phyloP scores from a whole-genome alignment of 2,797 vertebrate genomes.

The Peromyscus aztecus region DNA sequence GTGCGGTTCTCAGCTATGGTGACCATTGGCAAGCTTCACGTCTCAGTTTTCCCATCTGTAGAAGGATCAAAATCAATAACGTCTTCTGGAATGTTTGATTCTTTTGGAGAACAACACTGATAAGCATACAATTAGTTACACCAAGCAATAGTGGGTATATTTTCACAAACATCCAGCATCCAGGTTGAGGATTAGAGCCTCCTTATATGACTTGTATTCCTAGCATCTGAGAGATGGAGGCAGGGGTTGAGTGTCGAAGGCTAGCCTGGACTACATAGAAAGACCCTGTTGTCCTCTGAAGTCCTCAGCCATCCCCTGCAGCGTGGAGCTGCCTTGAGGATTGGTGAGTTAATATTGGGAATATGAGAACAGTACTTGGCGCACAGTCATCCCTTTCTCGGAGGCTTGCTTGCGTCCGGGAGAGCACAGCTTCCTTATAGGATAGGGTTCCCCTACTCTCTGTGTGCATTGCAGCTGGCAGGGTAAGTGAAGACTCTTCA shows the following conservation, averaged over 20 bases:
- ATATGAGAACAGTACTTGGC: neutral
- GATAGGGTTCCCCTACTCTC: neutral
- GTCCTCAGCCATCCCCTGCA: no score
- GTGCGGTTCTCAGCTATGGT: neutral
- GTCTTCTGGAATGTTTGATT: neutral
- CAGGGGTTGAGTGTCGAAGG: neutral
- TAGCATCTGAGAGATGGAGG: neutral
- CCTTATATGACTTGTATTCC: neutral
- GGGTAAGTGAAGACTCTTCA: conserved; percentile 63
- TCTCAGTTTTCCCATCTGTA: neutral
- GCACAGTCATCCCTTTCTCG: neutral
- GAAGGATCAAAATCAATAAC: neutral
- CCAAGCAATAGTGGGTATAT: neutral
- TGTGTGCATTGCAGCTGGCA: neutral
- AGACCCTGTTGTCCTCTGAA: neutral
- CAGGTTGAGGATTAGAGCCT: neutral
- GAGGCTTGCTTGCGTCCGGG: neutral
- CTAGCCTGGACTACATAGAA: neutral
- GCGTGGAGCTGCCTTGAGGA: neutral
- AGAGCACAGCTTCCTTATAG: neutral
- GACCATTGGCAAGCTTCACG: neutral
- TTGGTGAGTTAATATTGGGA: neutral
- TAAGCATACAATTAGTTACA: neutral
- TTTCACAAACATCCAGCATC: neutral
- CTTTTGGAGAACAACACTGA: neutral